Evolutionary conservation across 2,797 vertebrate genomes (phyloP).

Genomic region (Numenius phaeopus): DNA sequence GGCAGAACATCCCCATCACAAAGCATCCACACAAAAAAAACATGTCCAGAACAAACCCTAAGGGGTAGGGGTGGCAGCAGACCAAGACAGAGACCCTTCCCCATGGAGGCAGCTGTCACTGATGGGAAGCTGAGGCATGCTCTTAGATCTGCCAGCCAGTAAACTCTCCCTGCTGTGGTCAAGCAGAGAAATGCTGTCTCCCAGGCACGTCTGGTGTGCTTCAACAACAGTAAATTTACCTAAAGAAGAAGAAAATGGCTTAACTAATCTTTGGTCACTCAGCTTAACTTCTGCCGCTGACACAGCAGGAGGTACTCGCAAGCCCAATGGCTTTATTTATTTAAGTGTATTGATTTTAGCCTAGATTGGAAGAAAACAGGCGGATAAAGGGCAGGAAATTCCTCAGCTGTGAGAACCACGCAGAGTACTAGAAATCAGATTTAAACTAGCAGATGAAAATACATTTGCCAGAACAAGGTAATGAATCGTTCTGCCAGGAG

Average conservation of each 20-base stretch:
- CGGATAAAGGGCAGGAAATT: slow-evolving; percentile 67
- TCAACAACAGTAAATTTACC: slow-evolving; percentile 33
- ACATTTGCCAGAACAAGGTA: slow-evolving; percentile 65
- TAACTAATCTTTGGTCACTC: slow-evolving; percentile 65
- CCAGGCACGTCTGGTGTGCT: not conserved
- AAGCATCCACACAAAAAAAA: not conserved
- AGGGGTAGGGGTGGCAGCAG: not conserved
- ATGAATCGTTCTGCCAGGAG: slow-evolving; percentile 63
- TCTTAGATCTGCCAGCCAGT: fast-evolving
- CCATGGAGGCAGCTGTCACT: not conserved
- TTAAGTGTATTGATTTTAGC: slow-evolving; percentile 71
- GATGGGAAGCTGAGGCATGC: fast-evolving
- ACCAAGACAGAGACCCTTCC: not conserved
- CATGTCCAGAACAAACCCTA: not conserved
- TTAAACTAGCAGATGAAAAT: slow-evolving; percentile 72
- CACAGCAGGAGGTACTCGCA: slow-evolving; percentile 41
- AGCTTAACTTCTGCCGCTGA: slow-evolving; percentile 36
- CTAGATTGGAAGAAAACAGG: slow-evolving; percentile 61
- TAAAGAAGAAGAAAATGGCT: slow-evolving; percentile 50
- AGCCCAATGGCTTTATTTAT: slow-evolving; percentile 68
- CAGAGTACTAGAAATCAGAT: slow-evolving; percentile 55
- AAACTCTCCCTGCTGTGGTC: not conserved
- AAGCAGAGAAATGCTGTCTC: not conserved
- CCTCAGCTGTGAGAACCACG: slow-evolving; percentile 64
- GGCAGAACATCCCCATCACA: not conserved